Conservation (phyloP, 2,113 vertebrate species). For the Elgaria multicarinata region DNA sequence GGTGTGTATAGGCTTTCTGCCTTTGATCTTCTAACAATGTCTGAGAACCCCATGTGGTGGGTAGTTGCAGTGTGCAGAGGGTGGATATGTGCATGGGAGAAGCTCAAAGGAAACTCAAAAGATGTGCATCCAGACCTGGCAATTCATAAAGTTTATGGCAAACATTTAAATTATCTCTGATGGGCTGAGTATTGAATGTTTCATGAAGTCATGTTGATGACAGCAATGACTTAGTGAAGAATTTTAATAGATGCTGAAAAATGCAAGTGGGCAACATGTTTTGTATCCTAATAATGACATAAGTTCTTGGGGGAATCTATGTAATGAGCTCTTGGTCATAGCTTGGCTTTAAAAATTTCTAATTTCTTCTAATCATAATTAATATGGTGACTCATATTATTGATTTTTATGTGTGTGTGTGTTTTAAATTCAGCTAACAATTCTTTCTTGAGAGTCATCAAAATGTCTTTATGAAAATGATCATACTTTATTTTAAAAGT, state of each 20-base stretch:
- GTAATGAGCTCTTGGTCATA: conserved; percentile 34
- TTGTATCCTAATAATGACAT: conserved; percentile 37
- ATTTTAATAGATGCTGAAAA: conserved; percentile 44
- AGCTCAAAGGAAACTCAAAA: neutral
- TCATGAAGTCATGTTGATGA: neutral
- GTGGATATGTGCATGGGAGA: neutral
- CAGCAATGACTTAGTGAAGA: conserved; percentile 9
- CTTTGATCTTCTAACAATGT: neutral
- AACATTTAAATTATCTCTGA: neutral
- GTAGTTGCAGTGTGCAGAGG: too few relatives aligned
- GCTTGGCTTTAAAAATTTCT: conserved; percentile 49
- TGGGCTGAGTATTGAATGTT: neutral
- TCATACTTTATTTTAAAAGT: conserved; percentile 19
- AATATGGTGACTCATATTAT: conserved; percentile 31
- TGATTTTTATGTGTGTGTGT: conserved; percentile 11
- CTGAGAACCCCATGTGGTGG: neutral
- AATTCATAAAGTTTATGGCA: neutral
- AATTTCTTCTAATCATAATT: conserved; percentile 53
- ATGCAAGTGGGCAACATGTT: neutral
- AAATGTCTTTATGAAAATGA: conserved; percentile 15
- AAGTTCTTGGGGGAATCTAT: conserved; percentile 29
- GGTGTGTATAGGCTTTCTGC: too few relatives aligned
- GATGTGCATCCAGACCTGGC: neutral
- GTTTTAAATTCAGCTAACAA: conserved; percentile 15
- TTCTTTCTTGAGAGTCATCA: conserved; percentile 44